Evolutionary conservation across 2,888 invertebrate genomes (phyloP), one percentile per base, ranked within the genome.

Genomic region (Anorthoa munda): DNA sequence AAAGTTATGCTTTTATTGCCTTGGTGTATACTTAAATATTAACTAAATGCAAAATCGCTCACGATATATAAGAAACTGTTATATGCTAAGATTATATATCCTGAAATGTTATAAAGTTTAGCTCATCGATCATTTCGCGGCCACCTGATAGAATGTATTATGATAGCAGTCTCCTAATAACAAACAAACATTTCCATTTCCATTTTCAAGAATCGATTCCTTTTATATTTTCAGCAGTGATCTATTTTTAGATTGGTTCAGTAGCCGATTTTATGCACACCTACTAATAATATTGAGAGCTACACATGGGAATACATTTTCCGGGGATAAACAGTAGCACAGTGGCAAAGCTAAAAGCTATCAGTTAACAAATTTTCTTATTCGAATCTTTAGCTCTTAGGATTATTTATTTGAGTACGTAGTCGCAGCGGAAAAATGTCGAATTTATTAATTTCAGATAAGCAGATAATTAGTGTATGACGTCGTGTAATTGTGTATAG

Each of bases 1-100:
- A 89, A 90, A 89, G 68, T 90, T 87, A 87, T 85, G 75, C 84
- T 87, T 90, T 90, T 90, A 91, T 87, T 82, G 83, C 82, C 55
- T 15, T 13, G 56, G 48, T 65, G 63, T 69, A 77, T 69, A 75
- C 69, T 81, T 69, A 66, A 76, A 66, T 75, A 72, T 83, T 75
- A 69, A 64, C 26, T 59, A 48, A 82, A 77, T 75, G 56, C 69
- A 74, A 80, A 80, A 75, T 69, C 50, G 58, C 56, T 67, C 45
- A 56, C 53, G 55, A 70, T 31, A 48, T 48, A 12, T 60, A 46
- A n/a, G 26, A 46, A 46, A 64, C 77, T 68, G 11, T 21, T 63
- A 23, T 12, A 21, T 15, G 46, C 21, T 66, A 23, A 26, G 12
- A 50, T 61, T 53, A 58, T 71, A 70, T 56, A 56, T n/a, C 17